Evolutionary conservation across 2,113 vertebrate genomes (phyloP).

Genomic region (Anser brachyrhynchus): DNA sequence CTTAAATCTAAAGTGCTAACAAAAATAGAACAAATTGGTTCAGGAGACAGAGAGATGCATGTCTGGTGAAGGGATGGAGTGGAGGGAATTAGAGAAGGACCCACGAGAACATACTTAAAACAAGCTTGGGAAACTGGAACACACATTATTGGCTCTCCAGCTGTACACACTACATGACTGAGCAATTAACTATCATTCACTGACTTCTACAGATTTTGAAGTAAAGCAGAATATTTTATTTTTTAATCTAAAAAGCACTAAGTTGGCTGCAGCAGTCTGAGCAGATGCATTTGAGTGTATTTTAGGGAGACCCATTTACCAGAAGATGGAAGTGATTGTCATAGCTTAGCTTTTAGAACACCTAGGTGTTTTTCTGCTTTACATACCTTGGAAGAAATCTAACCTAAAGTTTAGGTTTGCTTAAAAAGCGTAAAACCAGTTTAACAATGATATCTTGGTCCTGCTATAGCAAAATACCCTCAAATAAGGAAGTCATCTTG

Average conservation of each 20-base stretch:
- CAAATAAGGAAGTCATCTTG: not conserved
- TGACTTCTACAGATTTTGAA: not conserved
- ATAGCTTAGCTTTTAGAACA: not conserved
- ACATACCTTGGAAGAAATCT: not conserved
- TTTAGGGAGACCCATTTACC: not conserved
- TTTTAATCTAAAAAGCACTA: not conserved
- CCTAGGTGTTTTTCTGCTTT: not conserved
- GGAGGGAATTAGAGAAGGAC: not conserved
- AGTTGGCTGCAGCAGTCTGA: not conserved
- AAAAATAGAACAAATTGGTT: conserved; percentile 21
- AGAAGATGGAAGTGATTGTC: not conserved
- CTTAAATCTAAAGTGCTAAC: not conserved
- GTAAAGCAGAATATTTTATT: not conserved
- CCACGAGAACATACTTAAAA: conserved; percentile 2
- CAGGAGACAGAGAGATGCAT: not conserved
- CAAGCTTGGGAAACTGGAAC: not conserved
- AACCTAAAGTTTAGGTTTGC: not conserved
- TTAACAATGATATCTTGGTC: not conserved
- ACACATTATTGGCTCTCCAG: conserved; percentile 37
- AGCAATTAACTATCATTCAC: conserved; percentile 44
- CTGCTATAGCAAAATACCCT: not conserved
- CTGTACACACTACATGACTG: not conserved
- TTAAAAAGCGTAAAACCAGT: not conserved
- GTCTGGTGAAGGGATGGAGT: not conserved
- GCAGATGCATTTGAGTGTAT: not conserved